Percentiles rank a stretch among this genome's conserved stretches.
phyloP scores from a whole-genome alignment of 2,113 vertebrate species.

The Gobiocypris rarus region DNA sequence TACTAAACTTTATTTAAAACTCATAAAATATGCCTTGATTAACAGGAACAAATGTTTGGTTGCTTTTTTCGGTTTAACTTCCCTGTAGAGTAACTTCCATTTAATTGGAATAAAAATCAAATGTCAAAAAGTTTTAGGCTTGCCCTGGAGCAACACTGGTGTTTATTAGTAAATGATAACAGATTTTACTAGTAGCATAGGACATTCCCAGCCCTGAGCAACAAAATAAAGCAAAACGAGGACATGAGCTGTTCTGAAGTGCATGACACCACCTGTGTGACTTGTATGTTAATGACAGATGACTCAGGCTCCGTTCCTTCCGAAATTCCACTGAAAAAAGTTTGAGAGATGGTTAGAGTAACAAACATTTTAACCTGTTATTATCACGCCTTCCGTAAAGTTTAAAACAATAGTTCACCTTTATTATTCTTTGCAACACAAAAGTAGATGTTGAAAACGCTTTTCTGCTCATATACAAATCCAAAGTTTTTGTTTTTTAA shows the following conservation, averaged over 20 bases:
- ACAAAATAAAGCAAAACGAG: background rate
- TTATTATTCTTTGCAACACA: too few species aligned
- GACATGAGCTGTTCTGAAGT: background rate
- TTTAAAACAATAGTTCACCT: too few species aligned
- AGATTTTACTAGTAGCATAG: background rate
- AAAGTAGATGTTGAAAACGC: too few species aligned
- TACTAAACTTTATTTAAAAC: background rate
- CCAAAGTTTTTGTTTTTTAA: too few species aligned
- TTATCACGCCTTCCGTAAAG: background rate
- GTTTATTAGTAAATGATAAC: background rate
- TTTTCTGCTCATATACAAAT: too few species aligned
- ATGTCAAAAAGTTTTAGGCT: background rate
- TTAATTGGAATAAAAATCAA: background rate
- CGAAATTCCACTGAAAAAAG: constrained; percentile 72
- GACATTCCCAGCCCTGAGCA: background rate
- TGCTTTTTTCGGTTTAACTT: background rate
- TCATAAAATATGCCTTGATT: background rate
- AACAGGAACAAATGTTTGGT: background rate
- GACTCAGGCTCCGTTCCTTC: constrained; percentile 70
- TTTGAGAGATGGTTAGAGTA: background rate
- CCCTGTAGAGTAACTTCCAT: background rate
- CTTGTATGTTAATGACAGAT: constrained; percentile 86
- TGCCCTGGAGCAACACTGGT: background rate
- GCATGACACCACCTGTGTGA: constrained; percentile 76
- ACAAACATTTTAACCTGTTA: background rate